phyloP scores from a whole-genome alignment of 1,140 invertebrate species.

The Manduca sexta region DNA sequence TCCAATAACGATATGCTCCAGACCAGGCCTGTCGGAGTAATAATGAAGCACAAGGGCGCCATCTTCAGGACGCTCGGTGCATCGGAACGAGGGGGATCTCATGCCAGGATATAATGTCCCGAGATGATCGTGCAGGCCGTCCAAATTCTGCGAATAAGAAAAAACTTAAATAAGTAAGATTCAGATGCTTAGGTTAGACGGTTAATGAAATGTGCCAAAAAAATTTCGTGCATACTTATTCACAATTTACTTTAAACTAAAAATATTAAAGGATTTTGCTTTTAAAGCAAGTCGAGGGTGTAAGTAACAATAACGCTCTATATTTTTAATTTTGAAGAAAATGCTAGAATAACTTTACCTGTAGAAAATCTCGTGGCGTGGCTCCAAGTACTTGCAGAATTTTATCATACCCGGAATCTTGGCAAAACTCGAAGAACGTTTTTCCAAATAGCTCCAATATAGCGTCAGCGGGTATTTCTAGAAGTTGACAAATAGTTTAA shows the following conservation, averaged over 20 bases:
- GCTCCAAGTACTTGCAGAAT: slow-evolving; percentile 93
- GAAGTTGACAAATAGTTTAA: slow-evolving; percentile 8
- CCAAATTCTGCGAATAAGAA: slow-evolving; percentile 82
- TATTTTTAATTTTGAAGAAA: too few relatives aligned
- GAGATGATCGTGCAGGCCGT: slow-evolving; percentile 94
- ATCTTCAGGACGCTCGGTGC: slow-evolving; percentile 88
- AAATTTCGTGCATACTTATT: too few relatives aligned
- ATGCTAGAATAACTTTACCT: slow-evolving; percentile 77
- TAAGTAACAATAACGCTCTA: too few relatives aligned
- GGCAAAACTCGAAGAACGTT: slow-evolving; percentile 95
- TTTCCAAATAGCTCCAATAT: slow-evolving; percentile 95
- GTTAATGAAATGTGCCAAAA: too few relatives aligned
- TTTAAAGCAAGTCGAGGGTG: too few relatives aligned
- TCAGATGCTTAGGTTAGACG: neutral
- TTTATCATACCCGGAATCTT: slow-evolving; percentile 95
- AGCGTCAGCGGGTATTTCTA: slow-evolving; percentile 91
- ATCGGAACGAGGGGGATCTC: slow-evolving; percentile 93
- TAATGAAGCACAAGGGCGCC: slow-evolving; percentile 92
- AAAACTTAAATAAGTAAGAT: slow-evolving; percentile 2
- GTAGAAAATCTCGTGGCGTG: slow-evolving; percentile 93
- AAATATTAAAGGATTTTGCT: too few relatives aligned
- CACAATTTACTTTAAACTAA: too few relatives aligned
- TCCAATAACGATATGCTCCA: slow-evolving; percentile 95
- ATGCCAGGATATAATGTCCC: slow-evolving; percentile 94
- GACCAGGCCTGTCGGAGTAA: slow-evolving; percentile 93